Evolutionary conservation across 37 sponge, comb jelly and placozoan genomes (phyloP), one percentile per base, ranked within the genome.

Genomic region (Haliclona indistincta): DNA sequence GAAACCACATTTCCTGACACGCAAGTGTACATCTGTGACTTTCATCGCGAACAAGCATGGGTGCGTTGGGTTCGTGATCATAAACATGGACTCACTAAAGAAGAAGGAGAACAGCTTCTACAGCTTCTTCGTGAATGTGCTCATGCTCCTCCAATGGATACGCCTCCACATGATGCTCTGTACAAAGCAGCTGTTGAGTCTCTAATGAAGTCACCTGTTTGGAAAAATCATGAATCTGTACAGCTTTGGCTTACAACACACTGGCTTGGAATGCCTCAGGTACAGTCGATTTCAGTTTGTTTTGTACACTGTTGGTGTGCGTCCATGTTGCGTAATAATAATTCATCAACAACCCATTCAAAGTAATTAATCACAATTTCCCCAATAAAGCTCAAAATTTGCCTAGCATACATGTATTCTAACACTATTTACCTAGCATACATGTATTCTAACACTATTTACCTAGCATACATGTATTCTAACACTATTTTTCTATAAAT

Each of bases 31-130:
- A 25, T 75, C 23, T 82, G 83, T 82, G 83, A 82, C 55, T 82
- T 82, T 36, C 83, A 82, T 45, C 45, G 69, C 11, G 84, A 83
- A 54, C 84, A 75, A 33, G 63, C 67, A 11, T 84, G 84, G 84
- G 61, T 20, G 8, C 28, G 84, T 25, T 84, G 84, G 84, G 63
- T 68, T 38, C 56, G 38, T 51, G 76, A 63, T 56, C 42, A 37
- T 49, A 72, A 81, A 29, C 73, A 83, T 56, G 84, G 76, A 35
- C 76, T 83, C 41, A 75, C 56, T 11, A 28, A 8, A 13, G 51
- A 56, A 3, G 67, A 72, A 45, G 67, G 42, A 30, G 82, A 81
- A 34, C 5, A 2, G 25, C 67, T 81, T 26, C 63, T 79, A 4
- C 17, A 23, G 26, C 34, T 70, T 4, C 71, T 79, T 1, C 53